Percentiles rank a stretch among this genome's conserved stretches.
These are phyloP conservation scores for Flexamia atlantica DNA, from an alignment of 2,888 invertebrate genomes.

Conservation along the genomic window DNA sequence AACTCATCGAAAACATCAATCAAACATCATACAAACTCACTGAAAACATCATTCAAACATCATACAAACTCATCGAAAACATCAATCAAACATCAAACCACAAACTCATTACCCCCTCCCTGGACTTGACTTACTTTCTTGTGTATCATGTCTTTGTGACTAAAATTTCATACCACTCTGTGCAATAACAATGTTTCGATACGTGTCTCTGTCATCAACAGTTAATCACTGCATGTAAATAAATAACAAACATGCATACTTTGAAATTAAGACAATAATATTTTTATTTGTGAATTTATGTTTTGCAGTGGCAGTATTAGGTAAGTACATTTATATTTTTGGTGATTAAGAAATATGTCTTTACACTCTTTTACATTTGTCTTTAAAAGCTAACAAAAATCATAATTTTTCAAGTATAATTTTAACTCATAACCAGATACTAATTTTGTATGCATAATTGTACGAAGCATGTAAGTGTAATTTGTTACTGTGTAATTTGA, in stretches of 20 bases:
- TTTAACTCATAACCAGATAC: not conserved
- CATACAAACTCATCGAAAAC: no score
- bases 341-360: not conserved
- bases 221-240: not conserved
- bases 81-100: no score
- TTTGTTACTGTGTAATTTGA: no score
- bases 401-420: not conserved
- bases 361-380: not conserved
- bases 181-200: not conserved
- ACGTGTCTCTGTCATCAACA: not conserved
- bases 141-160: slow-evolving; percentile 24
- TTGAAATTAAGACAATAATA: not conserved
- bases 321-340: not conserved
- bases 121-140: not conserved
- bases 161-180: not conserved
- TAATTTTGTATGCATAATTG: not conserved
- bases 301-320: not conserved
- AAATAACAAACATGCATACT: not conserved
- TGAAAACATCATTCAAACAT: no score
- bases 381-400: not conserved
- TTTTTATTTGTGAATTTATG: not conserved
- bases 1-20: no score
- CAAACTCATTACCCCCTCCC: not conserved
- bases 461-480: not conserved
- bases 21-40: no score